Conservation (phyloP, 2,888 invertebrate genomes). For the Latrodectus elegans region DNA sequence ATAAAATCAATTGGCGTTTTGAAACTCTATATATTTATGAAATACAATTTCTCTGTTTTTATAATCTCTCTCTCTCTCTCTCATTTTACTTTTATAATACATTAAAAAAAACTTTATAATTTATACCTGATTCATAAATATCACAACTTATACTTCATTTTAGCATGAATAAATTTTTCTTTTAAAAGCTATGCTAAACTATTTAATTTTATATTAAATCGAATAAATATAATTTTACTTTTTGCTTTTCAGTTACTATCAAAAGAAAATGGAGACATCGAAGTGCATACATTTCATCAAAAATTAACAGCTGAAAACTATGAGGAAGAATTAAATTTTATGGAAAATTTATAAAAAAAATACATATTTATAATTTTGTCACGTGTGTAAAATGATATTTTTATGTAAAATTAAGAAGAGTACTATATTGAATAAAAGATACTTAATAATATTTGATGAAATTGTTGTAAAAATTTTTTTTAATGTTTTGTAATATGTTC, state of each 20-base stretch:
- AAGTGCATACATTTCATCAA: slow-evolving; percentile 42
- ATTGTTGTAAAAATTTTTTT: too few species aligned
- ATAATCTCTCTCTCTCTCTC: too few species aligned
- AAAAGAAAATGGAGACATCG: slow-evolving; percentile 54
- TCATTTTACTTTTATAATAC: neutral
- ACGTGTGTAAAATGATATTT: too few species aligned
- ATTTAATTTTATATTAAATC: neutral
- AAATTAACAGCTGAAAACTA: slow-evolving; percentile 23
- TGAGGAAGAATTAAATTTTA: slow-evolving; percentile 30
- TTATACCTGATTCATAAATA: slow-evolving; percentile 1
- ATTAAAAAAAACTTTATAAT: neutral
- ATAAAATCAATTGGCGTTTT: too few species aligned
- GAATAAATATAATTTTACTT: neutral
- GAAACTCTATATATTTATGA: too few species aligned
- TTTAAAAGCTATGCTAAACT: neutral
- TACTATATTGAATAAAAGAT: too few species aligned
- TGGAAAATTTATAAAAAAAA: slow-evolving; percentile 33
- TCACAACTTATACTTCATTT: neutral
- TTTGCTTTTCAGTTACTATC: slow-evolving; percentile 36
- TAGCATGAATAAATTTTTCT: neutral
- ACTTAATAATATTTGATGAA: too few species aligned
- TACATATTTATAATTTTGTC: too few species aligned
- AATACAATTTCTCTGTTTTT: neutral
- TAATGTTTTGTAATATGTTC: too few species aligned
- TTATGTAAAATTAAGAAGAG: too few species aligned